Percentiles rank a stretch among this genome's conserved stretches.
Evolutionary conservation across 2,113 vertebrate species (phyloP).

Genomic region (Tapirus terrestris): DNA sequence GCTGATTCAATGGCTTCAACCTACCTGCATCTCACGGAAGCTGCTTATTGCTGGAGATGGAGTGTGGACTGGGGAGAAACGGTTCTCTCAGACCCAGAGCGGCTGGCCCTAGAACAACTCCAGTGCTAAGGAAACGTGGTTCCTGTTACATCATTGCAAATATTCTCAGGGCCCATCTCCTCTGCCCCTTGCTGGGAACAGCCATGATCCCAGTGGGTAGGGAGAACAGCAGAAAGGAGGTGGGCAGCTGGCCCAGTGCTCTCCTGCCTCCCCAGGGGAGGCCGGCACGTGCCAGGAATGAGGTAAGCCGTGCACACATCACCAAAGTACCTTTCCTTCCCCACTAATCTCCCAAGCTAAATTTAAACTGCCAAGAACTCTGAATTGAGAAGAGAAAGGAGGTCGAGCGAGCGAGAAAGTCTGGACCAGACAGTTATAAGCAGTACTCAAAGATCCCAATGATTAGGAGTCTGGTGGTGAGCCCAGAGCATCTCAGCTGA

Average conservation of each 20-base stretch:
- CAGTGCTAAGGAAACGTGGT: background rate
- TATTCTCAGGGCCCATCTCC: background rate
- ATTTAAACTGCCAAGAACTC: slow-evolving; percentile 22
- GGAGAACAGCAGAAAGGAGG: background rate
- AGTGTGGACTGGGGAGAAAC: background rate
- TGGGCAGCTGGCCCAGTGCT: background rate
- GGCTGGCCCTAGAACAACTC: background rate
- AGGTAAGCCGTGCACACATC: background rate
- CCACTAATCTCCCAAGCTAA: background rate
- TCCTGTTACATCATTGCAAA: background rate
- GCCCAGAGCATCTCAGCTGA: background rate
- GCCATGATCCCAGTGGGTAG: background rate
- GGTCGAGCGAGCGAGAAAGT: background rate
- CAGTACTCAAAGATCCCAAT: background rate
- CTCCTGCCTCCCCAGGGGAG: background rate
- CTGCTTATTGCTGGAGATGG: background rate
- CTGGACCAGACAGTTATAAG: background rate
- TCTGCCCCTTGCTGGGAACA: background rate
- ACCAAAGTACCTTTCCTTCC: background rate
- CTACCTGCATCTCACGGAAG: background rate
- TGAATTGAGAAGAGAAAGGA: background rate
- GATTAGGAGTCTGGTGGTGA: background rate
- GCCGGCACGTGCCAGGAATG: background rate
- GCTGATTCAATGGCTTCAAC: background rate
- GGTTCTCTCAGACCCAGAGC: background rate